Evolutionary conservation across 2,113 vertebrate species (phyloP), one percentile per base, ranked within the genome.

Genomic region (Sinocyclocheilus grahami): DNA sequence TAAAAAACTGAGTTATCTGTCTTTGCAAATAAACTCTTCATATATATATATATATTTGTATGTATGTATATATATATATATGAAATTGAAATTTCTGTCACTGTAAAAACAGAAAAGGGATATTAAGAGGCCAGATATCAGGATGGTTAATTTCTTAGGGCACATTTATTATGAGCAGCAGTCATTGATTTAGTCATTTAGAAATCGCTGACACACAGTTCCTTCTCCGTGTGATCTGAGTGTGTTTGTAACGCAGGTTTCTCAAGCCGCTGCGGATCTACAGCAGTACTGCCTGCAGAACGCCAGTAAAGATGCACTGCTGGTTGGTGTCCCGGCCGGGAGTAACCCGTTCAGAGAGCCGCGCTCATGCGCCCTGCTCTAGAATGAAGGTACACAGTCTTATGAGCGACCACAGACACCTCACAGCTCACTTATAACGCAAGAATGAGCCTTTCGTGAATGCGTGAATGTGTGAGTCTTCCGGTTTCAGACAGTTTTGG

Each of bases 331-430:
- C 58, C 97, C 98, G 4, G 95, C 96, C 0, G 97, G 97, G 85
- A 98, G 97, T 94, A 99, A 99, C 91, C 98, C 97, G 77, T 99
- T 98, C 93, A 96, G 97, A 77, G 98, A 98, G 39, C 98, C 96
- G 1, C 93, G 97, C 37, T 98, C 97, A 90, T 99, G 98, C 63
- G 86, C 94, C 71, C 91, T 99, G 0, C 94, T 99, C 71, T 97
- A 93, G 96, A 89, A 33, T 82, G n/a, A 87, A 85, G 92, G 94
- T 95, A 63, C 20, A 39, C 30, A 65, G 6, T 77, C 27, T 20
- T 78, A 30, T 46, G 10, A n/a, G 33, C 63, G 30, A 58, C 3
- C 3, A 75, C 37, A 24, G 33, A 62, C 79, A 75, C 60, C 60
- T 63, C 18, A 58, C 16, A 20, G 18, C 55, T 13, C 48, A 4